Percentiles rank a stretch among this genome's conserved stretches.
Conservation (phyloP, 2,113 vertebrate species). For the Mobula hypostoma region DNA sequence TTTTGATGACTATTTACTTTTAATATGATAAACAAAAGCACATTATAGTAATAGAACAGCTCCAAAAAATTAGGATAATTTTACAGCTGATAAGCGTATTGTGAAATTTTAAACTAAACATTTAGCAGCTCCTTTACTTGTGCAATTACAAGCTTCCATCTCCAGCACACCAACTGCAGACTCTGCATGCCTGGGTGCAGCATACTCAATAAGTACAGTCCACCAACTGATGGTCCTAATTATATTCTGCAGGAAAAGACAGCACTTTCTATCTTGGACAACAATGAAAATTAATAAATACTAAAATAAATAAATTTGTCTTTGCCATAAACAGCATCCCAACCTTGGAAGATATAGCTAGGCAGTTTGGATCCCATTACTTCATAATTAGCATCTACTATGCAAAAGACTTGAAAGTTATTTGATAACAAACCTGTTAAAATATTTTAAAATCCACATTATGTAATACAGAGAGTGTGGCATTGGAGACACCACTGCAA, state of each 20-base stretch:
- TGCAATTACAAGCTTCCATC: background rate
- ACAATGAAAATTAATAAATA: conserved; percentile 51
- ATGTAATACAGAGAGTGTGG: conserved; percentile 48
- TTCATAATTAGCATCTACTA: conserved; percentile 50
- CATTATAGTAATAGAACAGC: background rate
- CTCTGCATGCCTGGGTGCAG: background rate
- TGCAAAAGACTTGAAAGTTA: conserved; percentile 41
- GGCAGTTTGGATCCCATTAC: conserved; percentile 40
- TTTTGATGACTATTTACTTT: conserved; percentile 17
- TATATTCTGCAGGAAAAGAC: background rate
- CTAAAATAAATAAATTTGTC: conserved; percentile 59
- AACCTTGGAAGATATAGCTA: conserved; percentile 44
- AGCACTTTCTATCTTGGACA: conserved; percentile 26
- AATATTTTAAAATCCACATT: conserved; percentile 52
- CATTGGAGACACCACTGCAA: conserved; percentile 50
- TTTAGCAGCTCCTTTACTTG: conserved; percentile 32
- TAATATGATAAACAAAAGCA: conserved; percentile 18
- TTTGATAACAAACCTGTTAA: conserved; percentile 38
- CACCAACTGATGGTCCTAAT: conserved; percentile 22
- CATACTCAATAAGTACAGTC: background rate
- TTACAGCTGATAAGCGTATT: too few species aligned
- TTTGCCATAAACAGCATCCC: conserved; percentile 47
- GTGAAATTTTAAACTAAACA: background rate
- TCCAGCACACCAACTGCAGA: background rate
- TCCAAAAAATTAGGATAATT: conserved; percentile 25